Conservation (phyloP, 2,888 invertebrate species). For the Chrysodeixis includens region DNA sequence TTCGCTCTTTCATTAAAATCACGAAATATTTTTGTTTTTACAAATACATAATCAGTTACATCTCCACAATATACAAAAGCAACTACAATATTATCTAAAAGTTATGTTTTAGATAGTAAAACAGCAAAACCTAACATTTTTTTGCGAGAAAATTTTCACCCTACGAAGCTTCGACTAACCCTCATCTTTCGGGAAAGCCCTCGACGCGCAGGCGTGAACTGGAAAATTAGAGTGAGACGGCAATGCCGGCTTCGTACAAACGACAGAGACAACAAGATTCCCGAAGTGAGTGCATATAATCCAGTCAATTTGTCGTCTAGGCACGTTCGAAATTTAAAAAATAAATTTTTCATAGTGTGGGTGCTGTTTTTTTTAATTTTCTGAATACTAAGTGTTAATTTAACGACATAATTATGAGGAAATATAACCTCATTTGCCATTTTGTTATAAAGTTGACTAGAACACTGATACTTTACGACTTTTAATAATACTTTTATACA, state of each 20-base stretch:
- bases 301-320: slow-evolving; percentile 79
- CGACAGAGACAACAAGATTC: slow-evolving; percentile 66
- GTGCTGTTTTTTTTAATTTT: slow-evolving; percentile 30
- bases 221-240: slow-evolving; percentile 75
- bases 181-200: slow-evolving; percentile 80
- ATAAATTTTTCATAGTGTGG: slow-evolving; percentile 38
- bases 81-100: background rate
- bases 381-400: slow-evolving; percentile 25
- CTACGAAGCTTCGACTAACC: slow-evolving; percentile 82
- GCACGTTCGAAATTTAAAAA: slow-evolving; percentile 80
- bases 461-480: background rate
- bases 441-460: slow-evolving; percentile 5
- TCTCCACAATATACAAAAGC: background rate
- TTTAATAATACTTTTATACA: no score
- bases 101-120: background rate
- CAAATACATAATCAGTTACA: background rate
- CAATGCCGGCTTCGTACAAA: slow-evolving; percentile 53
- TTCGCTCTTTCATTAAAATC: background rate
- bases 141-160: slow-evolving; percentile 59
- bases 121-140: slow-evolving; percentile 23
- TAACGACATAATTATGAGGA: slow-evolving; percentile 10
- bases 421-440: slow-evolving; percentile 12
- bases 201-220: slow-evolving; percentile 81
- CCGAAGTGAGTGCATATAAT: slow-evolving; percentile 78
- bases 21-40: background rate